phyloP scores from a whole-genome alignment of 2,113 vertebrate species.

The Protobothrops mucrosquamatus region DNA sequence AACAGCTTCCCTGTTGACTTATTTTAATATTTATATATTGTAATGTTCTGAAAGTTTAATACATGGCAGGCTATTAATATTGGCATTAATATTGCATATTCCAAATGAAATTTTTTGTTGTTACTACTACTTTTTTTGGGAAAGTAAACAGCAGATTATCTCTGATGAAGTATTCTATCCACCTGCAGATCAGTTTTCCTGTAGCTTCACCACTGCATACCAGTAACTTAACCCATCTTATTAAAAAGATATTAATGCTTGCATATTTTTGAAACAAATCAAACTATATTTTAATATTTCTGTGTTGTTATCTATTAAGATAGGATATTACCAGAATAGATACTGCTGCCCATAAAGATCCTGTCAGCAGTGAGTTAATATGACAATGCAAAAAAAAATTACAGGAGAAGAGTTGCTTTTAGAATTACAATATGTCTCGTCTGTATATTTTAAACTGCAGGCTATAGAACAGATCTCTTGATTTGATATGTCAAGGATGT shows the following conservation, averaged over 20 bases:
- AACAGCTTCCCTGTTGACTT: neutral
- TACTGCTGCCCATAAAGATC: neutral
- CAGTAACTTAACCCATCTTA: neutral
- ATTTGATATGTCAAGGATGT: neutral
- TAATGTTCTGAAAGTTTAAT: neutral
- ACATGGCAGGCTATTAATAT: neutral
- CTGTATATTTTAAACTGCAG: neutral
- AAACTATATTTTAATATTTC: neutral
- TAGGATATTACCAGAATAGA: neutral
- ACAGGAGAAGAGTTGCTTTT: neutral
- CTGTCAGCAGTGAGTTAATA: neutral
- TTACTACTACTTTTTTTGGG: neutral
- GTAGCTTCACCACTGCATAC: neutral
- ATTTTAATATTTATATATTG: neutral
- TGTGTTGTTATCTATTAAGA: neutral
- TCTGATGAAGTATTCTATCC: neutral
- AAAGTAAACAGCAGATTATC: neutral
- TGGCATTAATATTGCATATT: neutral
- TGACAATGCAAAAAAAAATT: neutral
- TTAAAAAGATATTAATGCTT: neutral
- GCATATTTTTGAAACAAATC: neutral
- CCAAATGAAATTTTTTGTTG: neutral
- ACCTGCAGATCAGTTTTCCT: neutral
- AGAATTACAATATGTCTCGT: neutral
- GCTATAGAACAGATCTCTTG: neutral